Evolutionary conservation across 2,888 invertebrate genomes (phyloP).

Genomic region (Leucoptera coffeella): DNA sequence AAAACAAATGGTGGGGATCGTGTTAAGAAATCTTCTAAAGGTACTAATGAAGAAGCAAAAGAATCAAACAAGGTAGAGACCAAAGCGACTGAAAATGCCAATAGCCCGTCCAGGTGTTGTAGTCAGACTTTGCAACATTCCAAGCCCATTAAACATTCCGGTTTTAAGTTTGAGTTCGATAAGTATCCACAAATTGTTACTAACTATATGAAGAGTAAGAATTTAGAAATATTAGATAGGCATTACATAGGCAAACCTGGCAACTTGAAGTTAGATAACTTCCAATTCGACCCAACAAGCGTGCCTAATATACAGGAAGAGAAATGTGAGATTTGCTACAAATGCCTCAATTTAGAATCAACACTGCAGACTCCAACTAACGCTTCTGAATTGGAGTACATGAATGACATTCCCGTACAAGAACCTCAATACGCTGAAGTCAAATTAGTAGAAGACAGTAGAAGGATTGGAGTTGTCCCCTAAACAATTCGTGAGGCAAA

Average conservation of each 20-base stretch:
- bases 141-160: slow-evolving; percentile 60
- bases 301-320: slow-evolving; percentile 39
- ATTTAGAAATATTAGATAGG: slow-evolving; percentile 57
- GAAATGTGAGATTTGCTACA: slow-evolving; percentile 47
- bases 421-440: slow-evolving; percentile 37
- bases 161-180: slow-evolving; percentile 68
- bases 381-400: slow-evolving; percentile 63
- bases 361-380: slow-evolving; percentile 71
- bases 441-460: slow-evolving; percentile 14
- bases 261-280: slow-evolving; percentile 45
- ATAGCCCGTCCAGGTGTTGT: slow-evolving; percentile 38
- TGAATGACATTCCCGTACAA: slow-evolving; percentile 35
- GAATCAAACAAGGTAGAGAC: slow-evolving; percentile 9
- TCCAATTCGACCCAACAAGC: slow-evolving; percentile 42
- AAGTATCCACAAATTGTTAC: slow-evolving; percentile 69
- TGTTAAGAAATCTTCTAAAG: slow-evolving; percentile 33
- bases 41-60: slow-evolving; percentile 17
- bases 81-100: slow-evolving; percentile 12
- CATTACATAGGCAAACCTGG: slow-evolving; percentile 53
- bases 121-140: slow-evolving; percentile 49
- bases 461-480: slow-evolving; percentile 15
- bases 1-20: slow-evolving; percentile 32
- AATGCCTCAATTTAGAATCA: slow-evolving; percentile 47
- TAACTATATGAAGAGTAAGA: slow-evolving; percentile 71
- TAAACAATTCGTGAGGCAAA: slow-evolving; percentile 33